Conservation (phyloP, 2,888 invertebrate genomes). For the Yponomeuta evonymella region DNA sequence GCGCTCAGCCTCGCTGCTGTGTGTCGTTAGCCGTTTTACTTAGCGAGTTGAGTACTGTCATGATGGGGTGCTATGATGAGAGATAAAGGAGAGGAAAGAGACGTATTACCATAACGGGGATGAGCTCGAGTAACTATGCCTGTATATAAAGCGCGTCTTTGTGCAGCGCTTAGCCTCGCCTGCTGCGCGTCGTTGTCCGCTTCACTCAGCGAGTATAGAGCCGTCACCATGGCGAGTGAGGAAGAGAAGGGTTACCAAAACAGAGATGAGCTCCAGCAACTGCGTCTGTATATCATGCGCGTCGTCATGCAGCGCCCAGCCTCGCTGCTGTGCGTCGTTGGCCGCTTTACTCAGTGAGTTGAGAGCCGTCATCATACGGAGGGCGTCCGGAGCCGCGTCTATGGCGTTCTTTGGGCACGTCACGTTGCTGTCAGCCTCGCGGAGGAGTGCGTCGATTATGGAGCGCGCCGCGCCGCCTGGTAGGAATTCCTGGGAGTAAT, state of each 20-base stretch:
- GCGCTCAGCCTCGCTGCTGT: constrained; percentile 96
- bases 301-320: constrained; percentile 97
- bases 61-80: constrained; percentile 65
- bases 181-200: constrained; percentile 75
- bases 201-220: constrained; percentile 88
- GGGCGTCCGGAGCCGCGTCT: constrained; percentile 89
- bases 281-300: constrained; percentile 91
- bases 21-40: constrained; percentile 95
- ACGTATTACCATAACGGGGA: too few species aligned
- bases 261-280: constrained; percentile 87
- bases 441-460: constrained; percentile 63
- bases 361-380: constrained; percentile 88
- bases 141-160: too few species aligned
- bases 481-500: constrained; percentile 51
- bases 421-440: constrained; percentile 66
- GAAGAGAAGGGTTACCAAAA: constrained; percentile 77
- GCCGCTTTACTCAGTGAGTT: constrained; percentile 91
- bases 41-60: constrained; percentile 88
- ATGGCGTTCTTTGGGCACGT: constrained; percentile 79
- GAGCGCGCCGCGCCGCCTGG: constrained; percentile 68
- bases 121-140: too few species aligned
- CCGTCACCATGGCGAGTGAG: constrained; percentile 82
- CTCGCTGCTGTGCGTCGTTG: constrained; percentile 95
- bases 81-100: too few species aligned
- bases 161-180: too few species aligned